Evolutionary conservation across 2,888 invertebrate genomes (phyloP).

Genomic region (Carpatolechia fugitivella): DNA sequence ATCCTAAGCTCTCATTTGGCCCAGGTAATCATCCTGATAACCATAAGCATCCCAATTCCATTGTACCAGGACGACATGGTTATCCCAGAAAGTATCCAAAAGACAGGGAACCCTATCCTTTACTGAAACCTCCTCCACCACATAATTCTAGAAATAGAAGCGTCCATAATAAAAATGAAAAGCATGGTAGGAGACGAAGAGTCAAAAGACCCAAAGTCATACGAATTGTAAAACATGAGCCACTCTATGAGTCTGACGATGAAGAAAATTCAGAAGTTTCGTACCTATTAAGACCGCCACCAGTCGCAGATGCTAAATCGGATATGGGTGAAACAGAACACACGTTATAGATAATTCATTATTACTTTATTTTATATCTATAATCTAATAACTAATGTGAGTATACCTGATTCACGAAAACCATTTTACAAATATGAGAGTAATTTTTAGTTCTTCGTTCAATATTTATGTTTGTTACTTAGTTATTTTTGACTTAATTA

Average conservation of each 20-base stretch:
- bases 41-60: slow-evolving; percentile 51
- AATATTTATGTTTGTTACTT: no score
- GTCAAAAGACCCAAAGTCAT: slow-evolving; percentile 50
- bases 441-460: no score
- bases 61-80: slow-evolving; percentile 44
- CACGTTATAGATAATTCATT: slow-evolving; percentile 9
- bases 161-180: slow-evolving; percentile 45
- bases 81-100: slow-evolving; percentile 59
- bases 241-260: slow-evolving; percentile 55
- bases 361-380: background rate
- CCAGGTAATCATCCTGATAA: slow-evolving; percentile 47
- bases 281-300: slow-evolving; percentile 52
- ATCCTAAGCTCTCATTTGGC: slow-evolving; percentile 42
- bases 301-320: slow-evolving; percentile 48
- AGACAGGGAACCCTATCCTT: slow-evolving; percentile 62
- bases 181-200: slow-evolving; percentile 50
- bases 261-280: slow-evolving; percentile 47
- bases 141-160: slow-evolving; percentile 43
- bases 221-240: slow-evolving; percentile 55
- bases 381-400: background rate
- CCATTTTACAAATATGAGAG: no score
- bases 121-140: slow-evolving; percentile 67
- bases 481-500: no score
- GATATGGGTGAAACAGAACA: slow-evolving; percentile 32
- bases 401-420: background rate